These are phyloP conservation scores for Bicyclus anynana DNA, from an alignment of 1,140 invertebrate genomes.

Conservation along the genomic window DNA sequence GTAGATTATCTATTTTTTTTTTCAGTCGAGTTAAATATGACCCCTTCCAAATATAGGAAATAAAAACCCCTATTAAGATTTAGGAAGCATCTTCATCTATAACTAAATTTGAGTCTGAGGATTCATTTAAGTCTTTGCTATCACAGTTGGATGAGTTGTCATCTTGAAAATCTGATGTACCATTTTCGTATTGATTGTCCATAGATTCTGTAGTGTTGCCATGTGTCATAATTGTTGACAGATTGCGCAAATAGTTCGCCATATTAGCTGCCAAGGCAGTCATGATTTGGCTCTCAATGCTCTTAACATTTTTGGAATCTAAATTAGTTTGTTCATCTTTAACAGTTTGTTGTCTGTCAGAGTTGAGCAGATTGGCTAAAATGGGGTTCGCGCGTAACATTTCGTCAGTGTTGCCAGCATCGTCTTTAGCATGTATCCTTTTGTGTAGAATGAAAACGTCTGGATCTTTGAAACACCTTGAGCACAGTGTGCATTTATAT, in stretches of 20 bases:
- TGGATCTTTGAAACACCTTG: slow-evolving; percentile 64
- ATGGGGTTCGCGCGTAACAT: slow-evolving; percentile 59
- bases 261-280: slow-evolving; percentile 48
- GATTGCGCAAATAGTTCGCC: slow-evolving; percentile 49
- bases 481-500: slow-evolving; percentile 55
- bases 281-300: slow-evolving; percentile 54
- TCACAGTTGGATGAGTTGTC: slow-evolving; percentile 16
- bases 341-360: slow-evolving; percentile 16
- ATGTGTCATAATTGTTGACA: slow-evolving; percentile 38
- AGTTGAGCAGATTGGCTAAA: slow-evolving; percentile 47
- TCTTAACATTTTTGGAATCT: slow-evolving; percentile 40
- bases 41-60: background rate
- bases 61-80: slow-evolving; percentile 8
- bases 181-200: slow-evolving; percentile 13
- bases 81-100: slow-evolving; percentile 35
- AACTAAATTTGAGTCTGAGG: slow-evolving; percentile 35
- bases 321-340: slow-evolving; percentile 18
- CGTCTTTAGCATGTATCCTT: slow-evolving; percentile 36
- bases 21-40: background rate
- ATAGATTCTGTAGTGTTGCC: slow-evolving; percentile 20
- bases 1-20: slow-evolving; percentile 8
- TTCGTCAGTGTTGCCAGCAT: slow-evolving; percentile 33
- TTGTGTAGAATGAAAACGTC: slow-evolving; percentile 62
- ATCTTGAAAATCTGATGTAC: slow-evolving; percentile 2
- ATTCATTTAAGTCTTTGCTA: slow-evolving; percentile 34